These are phyloP conservation scores for Azorinus chamasolen DNA, from an alignment of 2,888 invertebrate species.

Conservation along the genomic window DNA sequence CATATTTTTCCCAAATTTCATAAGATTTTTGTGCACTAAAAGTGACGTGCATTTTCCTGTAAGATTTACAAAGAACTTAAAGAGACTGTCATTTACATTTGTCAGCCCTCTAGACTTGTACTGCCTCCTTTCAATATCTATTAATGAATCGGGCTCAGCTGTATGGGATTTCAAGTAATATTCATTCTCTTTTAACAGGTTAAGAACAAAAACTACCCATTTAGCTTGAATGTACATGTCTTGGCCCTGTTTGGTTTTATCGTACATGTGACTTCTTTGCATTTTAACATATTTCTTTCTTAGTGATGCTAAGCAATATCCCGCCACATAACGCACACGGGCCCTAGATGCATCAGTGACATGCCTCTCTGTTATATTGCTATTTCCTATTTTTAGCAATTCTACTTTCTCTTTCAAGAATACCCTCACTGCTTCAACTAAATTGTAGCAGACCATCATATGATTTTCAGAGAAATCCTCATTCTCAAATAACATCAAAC, in stretches of 20 bases:
- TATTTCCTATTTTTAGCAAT: too few species aligned
- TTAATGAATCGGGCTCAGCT: conserved; percentile 32
- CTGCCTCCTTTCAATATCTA: conserved; percentile 30
- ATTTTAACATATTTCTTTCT: conserved; percentile 13
- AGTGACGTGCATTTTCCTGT: conserved; percentile 6
- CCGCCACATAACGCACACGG: conserved; percentile 40
- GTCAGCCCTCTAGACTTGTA: conserved; percentile 7
- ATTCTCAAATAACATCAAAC: too few species aligned
- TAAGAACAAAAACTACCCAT: conserved; percentile 3
- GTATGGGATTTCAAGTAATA: conserved; percentile 29
- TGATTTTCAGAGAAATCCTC: conserved; percentile 18
- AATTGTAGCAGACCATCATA: conserved; percentile 35
- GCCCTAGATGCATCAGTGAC: conserved; percentile 23
- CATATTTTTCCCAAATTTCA: conserved; percentile 37
- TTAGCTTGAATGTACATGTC: conserved; percentile 11
- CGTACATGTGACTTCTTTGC: conserved; percentile 7
- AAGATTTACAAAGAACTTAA: conserved; percentile 11
- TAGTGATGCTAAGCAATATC: conserved; percentile 35
- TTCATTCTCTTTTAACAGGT: conserved; percentile 36
- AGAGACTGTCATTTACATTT: conserved; percentile 39
- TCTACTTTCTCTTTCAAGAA: conserved; percentile 10
- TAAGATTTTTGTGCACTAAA: conserved; percentile 26
- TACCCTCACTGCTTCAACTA: conserved; percentile 23
- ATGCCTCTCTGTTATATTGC: neutral
- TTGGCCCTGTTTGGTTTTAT: conserved; percentile 21